These are phyloP conservation scores for Drosophila stalkeri DNA, from an alignment of 2,888 invertebrate species.

Conservation along the genomic window DNA sequence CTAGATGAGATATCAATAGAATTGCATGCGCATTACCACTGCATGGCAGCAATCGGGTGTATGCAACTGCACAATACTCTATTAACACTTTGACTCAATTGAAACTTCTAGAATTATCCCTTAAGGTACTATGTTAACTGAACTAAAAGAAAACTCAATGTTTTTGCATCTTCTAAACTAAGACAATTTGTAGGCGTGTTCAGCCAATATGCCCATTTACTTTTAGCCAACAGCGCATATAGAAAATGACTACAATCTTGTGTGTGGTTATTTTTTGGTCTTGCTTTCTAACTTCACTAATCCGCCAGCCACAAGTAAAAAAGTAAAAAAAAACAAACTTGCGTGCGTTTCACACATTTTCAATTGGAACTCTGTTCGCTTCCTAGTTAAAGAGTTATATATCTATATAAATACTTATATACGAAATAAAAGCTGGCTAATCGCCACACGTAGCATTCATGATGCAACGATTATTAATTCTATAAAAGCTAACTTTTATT, in stretches of 20 bases:
- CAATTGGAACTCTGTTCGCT: conserved; percentile 39
- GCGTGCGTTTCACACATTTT: conserved; percentile 58
- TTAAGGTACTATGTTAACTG: neutral
- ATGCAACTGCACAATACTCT: neutral
- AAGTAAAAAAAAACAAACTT: conserved; percentile 7
- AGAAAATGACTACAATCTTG: conserved; percentile 15
- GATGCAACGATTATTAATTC: conserved; percentile 63
- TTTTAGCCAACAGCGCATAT: neutral
- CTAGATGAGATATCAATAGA: conserved; percentile 26
- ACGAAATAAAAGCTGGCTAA: conserved; percentile 11
- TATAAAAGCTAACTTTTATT: conserved; percentile 18
- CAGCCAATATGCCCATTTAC: neutral
- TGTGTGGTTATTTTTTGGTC: conserved; percentile 11
- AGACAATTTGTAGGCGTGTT: too few species aligned
- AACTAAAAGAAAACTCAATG: neutral
- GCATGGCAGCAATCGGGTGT: neutral
- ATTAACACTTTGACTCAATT: neutral
- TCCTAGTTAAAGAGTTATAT: conserved; percentile 56
- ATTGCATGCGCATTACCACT: conserved; percentile 25
- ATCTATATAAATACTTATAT: neutral
- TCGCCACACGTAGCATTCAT: conserved; percentile 50
- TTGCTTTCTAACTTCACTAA: conserved; percentile 59
- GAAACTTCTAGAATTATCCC: neutral
- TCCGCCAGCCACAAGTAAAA: conserved; percentile 10
- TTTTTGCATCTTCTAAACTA: neutral